Conservation (phyloP, 2,888 invertebrate genomes). For the Harpalus rufipes region DNA sequence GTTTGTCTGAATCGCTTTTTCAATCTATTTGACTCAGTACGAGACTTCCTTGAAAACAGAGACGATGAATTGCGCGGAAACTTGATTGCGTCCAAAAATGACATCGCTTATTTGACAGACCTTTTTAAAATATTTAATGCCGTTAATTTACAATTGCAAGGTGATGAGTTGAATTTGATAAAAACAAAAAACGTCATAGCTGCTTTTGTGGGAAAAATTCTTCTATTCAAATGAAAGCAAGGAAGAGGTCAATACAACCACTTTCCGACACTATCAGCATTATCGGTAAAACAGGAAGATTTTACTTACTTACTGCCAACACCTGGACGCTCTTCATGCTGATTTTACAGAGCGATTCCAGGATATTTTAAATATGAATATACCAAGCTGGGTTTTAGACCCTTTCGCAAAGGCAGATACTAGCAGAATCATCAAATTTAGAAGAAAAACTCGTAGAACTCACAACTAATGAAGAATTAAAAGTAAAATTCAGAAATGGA, state of each 20-base stretch:
- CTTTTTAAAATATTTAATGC: constrained; percentile 71
- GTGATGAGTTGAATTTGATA: constrained; percentile 69
- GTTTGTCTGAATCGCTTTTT: constrained; percentile 69
- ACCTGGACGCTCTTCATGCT: constrained; percentile 69
- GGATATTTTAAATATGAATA: constrained; percentile 69
- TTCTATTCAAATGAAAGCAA: constrained; percentile 71
- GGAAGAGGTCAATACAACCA: constrained; percentile 70
- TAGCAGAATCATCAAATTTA: constrained; percentile 67
- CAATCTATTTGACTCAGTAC: constrained; percentile 71
- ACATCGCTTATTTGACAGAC: constrained; percentile 72
- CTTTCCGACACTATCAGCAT: constrained; percentile 65
- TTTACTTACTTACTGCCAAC: constrained; percentile 68
- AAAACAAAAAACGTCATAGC: constrained; percentile 72
- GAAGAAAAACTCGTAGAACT: constrained; percentile 70
- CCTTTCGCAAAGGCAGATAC: constrained; percentile 69
- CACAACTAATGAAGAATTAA: constrained; percentile 69
- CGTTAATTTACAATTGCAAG: constrained; percentile 71
- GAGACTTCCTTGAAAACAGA: constrained; percentile 72
- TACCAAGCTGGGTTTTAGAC: constrained; percentile 70
- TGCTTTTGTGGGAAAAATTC: constrained; percentile 70
- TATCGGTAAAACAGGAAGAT: constrained; percentile 60
- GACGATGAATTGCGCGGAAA: constrained; percentile 71
- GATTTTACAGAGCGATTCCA: constrained; percentile 70
- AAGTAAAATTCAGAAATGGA: constrained; percentile 69
- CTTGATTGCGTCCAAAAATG: constrained; percentile 72